Conservation (phyloP, 2,797 vertebrate genomes). For the Enteromius mattozi region DNA sequence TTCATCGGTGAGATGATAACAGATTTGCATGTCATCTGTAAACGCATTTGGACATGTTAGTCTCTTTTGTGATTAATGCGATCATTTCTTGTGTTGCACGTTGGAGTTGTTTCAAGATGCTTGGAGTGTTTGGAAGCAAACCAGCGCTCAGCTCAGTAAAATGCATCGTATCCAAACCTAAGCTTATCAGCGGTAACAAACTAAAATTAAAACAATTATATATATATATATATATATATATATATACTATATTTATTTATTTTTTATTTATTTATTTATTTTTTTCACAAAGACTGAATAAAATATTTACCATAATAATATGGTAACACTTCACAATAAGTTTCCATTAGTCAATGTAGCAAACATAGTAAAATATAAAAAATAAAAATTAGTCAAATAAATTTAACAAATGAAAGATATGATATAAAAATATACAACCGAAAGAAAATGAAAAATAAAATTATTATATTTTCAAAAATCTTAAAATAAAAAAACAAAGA, state of each 20-base stretch:
- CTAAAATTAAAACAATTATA: not conserved
- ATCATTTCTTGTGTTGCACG: conserved; percentile 54
- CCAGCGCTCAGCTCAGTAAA: conserved; percentile 42
- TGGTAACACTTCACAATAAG: not conserved
- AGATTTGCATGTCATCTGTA: conserved; percentile 13
- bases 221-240: too few species aligned
- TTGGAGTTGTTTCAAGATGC: conserved; percentile 43
- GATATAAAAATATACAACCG: not conserved
- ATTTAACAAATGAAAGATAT: not conserved
- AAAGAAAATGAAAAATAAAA: not conserved
- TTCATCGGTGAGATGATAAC: not conserved
- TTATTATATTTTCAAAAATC: not conserved
- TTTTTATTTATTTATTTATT: too few species aligned
- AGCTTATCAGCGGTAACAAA: not conserved
- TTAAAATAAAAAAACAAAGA: not conserved
- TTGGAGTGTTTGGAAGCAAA: conserved; percentile 45
- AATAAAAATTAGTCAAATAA: not conserved
- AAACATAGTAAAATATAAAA: not conserved
- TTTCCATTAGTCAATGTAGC: not conserved
- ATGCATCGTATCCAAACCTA: not conserved
- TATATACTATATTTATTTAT: too few species aligned
- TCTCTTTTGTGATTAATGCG: conserved; percentile 60
- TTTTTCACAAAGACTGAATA: not conserved
- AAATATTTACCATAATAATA: not conserved
- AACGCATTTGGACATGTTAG: conserved; percentile 55